These are phyloP conservation scores for Misgurnus anguillicaudatus DNA, from an alignment of 2,113 vertebrate genomes.

Conservation along the genomic window DNA sequence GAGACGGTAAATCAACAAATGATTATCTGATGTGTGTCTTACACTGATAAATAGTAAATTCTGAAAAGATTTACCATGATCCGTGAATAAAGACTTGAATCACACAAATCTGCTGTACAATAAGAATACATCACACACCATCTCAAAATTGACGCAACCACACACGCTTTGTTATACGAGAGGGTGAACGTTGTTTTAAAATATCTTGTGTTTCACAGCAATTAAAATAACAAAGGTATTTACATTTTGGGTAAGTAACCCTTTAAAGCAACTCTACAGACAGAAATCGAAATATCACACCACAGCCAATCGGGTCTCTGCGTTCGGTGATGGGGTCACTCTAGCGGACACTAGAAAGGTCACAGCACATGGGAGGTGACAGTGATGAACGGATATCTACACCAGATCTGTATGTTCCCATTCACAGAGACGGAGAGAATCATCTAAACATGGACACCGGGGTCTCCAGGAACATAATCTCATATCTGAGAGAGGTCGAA, in stretches of 20 bases:
- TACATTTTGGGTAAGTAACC: background rate
- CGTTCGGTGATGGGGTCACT: conserved; percentile 45
- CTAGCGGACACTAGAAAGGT: conserved; percentile 44
- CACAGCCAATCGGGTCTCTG: background rate
- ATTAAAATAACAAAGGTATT: no score
- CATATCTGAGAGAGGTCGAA: conserved; percentile 54
- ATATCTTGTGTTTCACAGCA: no score
- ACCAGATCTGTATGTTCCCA: conserved; percentile 11
- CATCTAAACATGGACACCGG: conserved; percentile 44
- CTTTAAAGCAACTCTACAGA: background rate
- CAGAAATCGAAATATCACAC: background rate
- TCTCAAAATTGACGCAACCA: no score
- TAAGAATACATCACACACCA: no score
- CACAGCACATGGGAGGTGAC: conserved; percentile 64
- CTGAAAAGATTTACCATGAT: no score
- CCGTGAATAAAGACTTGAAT: no score
- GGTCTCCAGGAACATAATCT: conserved; percentile 57
- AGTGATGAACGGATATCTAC: conserved; percentile 68
- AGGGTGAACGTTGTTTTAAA: no score
- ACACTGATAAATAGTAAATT: no score
- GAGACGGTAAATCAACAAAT: no score
- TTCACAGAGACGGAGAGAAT: conserved; percentile 28
- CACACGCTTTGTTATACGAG: no score
- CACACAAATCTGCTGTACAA: no score
- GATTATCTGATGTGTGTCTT: no score